Conservation (phyloP, 2,888 invertebrate genomes). For the Leucophenga maculata region DNA sequence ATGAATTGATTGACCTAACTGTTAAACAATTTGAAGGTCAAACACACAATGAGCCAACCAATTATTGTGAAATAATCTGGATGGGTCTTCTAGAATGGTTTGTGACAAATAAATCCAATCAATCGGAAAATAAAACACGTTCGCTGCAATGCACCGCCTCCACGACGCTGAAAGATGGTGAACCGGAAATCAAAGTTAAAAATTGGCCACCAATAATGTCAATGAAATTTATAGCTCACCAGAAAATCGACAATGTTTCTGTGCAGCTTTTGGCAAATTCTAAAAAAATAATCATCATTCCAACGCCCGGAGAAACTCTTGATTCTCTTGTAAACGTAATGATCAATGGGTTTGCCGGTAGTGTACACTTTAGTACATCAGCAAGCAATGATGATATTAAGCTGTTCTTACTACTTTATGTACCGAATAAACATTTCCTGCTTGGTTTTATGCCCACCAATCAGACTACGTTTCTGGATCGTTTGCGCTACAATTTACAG, state of each 20-base stretch:
- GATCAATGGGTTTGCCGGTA: slow-evolving; percentile 94
- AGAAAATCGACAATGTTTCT: slow-evolving; percentile 90
- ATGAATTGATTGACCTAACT: no score
- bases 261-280: slow-evolving; percentile 91
- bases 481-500: slow-evolving; percentile 80
- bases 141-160: slow-evolving; percentile 86
- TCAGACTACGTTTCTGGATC: slow-evolving; percentile 84
- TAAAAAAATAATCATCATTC: slow-evolving; percentile 91
- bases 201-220: slow-evolving; percentile 93
- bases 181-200: slow-evolving; percentile 92
- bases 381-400: slow-evolving; percentile 80
- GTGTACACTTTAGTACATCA: slow-evolving; percentile 88
- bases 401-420: slow-evolving; percentile 84
- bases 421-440: slow-evolving; percentile 83
- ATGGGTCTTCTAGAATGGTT: slow-evolving; percentile 92
- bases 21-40: neutral
- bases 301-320: slow-evolving; percentile 88
- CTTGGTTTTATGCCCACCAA: slow-evolving; percentile 91
- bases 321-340: slow-evolving; percentile 92
- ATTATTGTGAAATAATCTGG: slow-evolving; percentile 76
- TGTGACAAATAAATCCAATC: no score
- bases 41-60: slow-evolving; percentile 51
- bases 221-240: slow-evolving; percentile 96
- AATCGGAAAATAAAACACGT: slow-evolving; percentile 83
- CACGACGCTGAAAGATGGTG: slow-evolving; percentile 82